phyloP scores from a whole-genome alignment of 2,888 invertebrate species.

The Catotricha subobsoleta region DNA sequence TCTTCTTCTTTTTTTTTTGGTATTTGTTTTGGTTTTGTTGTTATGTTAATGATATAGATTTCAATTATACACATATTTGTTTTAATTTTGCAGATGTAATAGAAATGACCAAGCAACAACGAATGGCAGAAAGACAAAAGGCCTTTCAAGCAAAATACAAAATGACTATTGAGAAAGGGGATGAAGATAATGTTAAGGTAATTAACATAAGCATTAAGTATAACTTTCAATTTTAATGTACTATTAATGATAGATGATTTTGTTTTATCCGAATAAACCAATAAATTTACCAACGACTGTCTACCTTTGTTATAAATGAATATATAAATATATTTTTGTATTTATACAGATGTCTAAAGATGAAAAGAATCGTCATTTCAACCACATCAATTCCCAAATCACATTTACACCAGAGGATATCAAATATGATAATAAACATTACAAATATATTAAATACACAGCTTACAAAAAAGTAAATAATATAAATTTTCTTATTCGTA shows the following conservation, averaged over 20 bases:
- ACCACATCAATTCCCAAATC: slow-evolving; percentile 35
- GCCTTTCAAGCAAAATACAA: slow-evolving; percentile 45
- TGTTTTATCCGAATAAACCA: no score
- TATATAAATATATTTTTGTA: no score
- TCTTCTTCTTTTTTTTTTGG: no score
- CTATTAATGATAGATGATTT: no score
- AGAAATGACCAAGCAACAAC: slow-evolving; percentile 37
- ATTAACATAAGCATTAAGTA: background rate
- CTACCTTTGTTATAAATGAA: no score
- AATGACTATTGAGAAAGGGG: slow-evolving; percentile 37
- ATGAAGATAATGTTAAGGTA: slow-evolving; percentile 25
- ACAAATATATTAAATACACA: slow-evolving; percentile 58
- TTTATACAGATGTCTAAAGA: no score
- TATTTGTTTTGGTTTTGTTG: no score
- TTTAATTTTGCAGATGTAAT: slow-evolving; percentile 26
- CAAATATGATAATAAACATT: slow-evolving; percentile 61
- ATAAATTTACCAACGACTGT: no score
- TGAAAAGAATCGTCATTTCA: slow-evolving; percentile 29
- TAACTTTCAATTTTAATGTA: no score
- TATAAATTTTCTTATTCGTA: no score
- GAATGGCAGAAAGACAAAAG: slow-evolving; percentile 39
- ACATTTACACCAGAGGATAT: slow-evolving; percentile 57
- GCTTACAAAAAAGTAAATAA: slow-evolving; percentile 44
- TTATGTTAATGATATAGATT: no score
- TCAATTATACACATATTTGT: no score